Conservation (phyloP, 2,888 invertebrate genomes). For the Drosophila robusta region DNA sequence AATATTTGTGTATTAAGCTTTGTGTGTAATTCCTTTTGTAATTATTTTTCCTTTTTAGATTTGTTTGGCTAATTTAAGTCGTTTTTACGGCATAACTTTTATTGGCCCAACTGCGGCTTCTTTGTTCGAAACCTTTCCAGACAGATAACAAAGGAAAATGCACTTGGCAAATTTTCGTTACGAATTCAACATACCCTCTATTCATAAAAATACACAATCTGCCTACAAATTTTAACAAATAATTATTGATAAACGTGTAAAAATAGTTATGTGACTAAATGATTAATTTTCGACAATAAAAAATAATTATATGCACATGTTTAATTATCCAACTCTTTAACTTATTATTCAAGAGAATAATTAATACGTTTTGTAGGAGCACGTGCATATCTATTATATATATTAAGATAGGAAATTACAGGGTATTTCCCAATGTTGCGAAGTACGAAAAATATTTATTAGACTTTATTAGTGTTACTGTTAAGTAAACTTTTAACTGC, state of each 20-base stretch:
- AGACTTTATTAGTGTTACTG: not conserved
- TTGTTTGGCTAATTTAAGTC: constrained; percentile 20
- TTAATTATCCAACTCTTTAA: no score
- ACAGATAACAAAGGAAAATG: constrained; percentile 3
- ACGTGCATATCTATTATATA: no score
- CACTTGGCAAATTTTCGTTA: not conserved
- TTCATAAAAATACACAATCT: not conserved
- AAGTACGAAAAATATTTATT: no score
- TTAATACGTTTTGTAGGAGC: no score
- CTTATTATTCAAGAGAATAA: no score
- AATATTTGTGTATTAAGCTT: not conserved
- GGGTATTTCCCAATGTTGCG: constrained; percentile 2
- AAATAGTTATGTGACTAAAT: not conserved
- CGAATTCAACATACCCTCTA: not conserved
- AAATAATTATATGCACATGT: no score
- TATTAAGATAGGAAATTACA: not conserved
- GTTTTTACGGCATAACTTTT: constrained; percentile 25
- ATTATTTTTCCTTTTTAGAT: constrained; percentile 15
- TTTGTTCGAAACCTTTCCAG: not conserved
- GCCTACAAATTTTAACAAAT: not conserved
- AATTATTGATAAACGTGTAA: not conserved
- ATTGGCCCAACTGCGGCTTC: constrained; percentile 32
- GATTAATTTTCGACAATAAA: no score
- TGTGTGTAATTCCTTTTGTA: not conserved
- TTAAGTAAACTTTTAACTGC: not conserved